Conservation (phyloP, 2,113 vertebrate species). For the Charadrius vociferus region DNA sequence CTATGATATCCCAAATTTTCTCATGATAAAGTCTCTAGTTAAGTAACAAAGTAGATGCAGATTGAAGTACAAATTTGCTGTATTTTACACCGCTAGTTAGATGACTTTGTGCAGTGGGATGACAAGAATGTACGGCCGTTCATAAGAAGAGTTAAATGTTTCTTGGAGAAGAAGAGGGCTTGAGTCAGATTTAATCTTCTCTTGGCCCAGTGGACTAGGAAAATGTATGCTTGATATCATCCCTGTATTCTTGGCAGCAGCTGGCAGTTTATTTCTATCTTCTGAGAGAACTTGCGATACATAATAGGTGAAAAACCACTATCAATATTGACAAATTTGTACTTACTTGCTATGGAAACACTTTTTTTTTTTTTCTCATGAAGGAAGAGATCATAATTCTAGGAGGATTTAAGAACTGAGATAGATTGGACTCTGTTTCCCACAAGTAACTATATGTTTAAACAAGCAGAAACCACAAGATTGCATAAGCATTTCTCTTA, state of each 20-base stretch:
- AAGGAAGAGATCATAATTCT: constrained; percentile 31
- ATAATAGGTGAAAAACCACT: constrained; percentile 54
- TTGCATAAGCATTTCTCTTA: background rate
- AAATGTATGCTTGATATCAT: constrained; percentile 41
- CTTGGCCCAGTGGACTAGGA: constrained; percentile 32
- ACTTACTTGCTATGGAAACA: constrained; percentile 33
- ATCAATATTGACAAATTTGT: constrained; percentile 59
- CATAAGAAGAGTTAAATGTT: constrained; percentile 36
- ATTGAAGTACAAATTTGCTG: background rate
- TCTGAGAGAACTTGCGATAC: constrained; percentile 36
- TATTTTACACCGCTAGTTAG: background rate
- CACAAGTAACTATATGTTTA: background rate
- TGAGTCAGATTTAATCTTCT: constrained; percentile 48
- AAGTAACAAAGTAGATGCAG: background rate
- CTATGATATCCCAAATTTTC: background rate
- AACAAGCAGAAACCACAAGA: background rate
- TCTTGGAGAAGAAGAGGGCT: constrained; percentile 12
- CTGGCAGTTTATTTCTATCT: constrained; percentile 52
- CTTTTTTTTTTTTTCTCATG: background rate
- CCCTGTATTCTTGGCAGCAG: constrained; percentile 43
- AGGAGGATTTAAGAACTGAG: background rate
- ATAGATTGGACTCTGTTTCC: background rate
- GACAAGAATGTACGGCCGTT: background rate
- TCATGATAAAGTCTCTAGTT: background rate
- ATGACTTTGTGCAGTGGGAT: background rate